These are phyloP conservation scores for Anguilla japonica DNA, from an alignment of 2,113 vertebrate species.

Conservation along the genomic window DNA sequence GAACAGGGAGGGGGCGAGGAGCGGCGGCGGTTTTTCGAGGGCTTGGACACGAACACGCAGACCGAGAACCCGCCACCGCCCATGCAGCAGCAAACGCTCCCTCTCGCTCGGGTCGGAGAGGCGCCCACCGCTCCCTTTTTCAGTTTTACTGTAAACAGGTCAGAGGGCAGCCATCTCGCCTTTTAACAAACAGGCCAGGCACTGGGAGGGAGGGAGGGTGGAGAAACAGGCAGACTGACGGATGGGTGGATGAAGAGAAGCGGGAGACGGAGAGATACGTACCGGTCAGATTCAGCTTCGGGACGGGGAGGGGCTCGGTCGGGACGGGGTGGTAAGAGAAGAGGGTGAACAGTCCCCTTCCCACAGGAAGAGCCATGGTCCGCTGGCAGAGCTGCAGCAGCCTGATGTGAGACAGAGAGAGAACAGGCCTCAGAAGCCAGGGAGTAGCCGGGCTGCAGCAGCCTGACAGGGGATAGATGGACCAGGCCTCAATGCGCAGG, in stretches of 20 bases:
- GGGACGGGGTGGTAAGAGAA: constrained; percentile 96
- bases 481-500: no score
- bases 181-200: neutral
- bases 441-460: neutral
- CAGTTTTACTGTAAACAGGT: constrained; percentile 5
- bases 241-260: neutral
- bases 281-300: constrained; percentile 96
- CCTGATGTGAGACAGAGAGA: constrained; percentile 57
- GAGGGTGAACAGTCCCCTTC: constrained; percentile 94
- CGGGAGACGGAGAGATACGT: constrained; percentile 26
- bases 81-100: no score
- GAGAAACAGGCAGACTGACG: neutral
- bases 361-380: constrained; percentile 93
- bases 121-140: neutral
- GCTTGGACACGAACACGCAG: neutral
- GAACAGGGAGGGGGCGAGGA: neutral
- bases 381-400: constrained; percentile 91
- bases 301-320: constrained; percentile 90
- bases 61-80: neutral
- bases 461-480: neutral
- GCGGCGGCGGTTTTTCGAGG: neutral
- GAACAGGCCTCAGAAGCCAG: neutral
- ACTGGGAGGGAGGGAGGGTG: no score
- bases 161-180: neutral
- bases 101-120: neutral